Evolutionary conservation across 2,797 vertebrate genomes (phyloP), one percentile per base, ranked within the genome.

Genomic region (Xiphorhynchus erythropygius): DNA sequence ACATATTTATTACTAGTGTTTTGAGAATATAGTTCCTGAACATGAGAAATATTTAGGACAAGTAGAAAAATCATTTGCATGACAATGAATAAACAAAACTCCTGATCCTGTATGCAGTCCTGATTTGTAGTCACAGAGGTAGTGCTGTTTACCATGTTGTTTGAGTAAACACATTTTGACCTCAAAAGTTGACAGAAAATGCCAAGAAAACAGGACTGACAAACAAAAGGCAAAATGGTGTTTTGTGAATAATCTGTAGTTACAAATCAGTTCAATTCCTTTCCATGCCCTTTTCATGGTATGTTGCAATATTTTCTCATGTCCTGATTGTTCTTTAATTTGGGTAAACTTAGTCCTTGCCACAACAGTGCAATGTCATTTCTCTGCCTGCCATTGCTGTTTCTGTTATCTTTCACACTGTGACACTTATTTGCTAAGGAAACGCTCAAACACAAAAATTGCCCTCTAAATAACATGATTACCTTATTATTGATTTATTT

Each of bases 401-500:
- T 95, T 88, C 37, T 79, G n/a, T 84, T 87, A 90, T 87, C 83
- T 86, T 94, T 89, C 90, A 90, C 67, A 84, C 60, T 42, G 67
- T 33, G 84, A 25, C 77, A 62, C 33, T 92, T 85, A 74, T 94
- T 95, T 96, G 65, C 71, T 86, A 67, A 82, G 69, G 74, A 94
- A 96, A 90, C 37, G 46, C 68, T 89, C 68, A 90, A 91, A 94
- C 60, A 79, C 68, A 85, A 85, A 95, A 92, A 94, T 69, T 92
- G 59, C 65, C 44, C 73, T 90, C 63, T 94, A 82, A 94, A 95
- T 91, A 76, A 77, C 52, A n/a, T 63, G 84, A 92, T 96, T 94
- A 70, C 32, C 7, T 96, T 96, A 88, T 87, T 89, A 94, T 96
- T 82, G 96, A 94, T 96, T 96, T 87, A 84, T 90, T 92, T 93